A percentile compares a stretch with the other conserved stretches of the same genome.
phyloP scores from a whole-genome alignment of 2,113 vertebrate genomes.

The Noturus placidus region DNA sequence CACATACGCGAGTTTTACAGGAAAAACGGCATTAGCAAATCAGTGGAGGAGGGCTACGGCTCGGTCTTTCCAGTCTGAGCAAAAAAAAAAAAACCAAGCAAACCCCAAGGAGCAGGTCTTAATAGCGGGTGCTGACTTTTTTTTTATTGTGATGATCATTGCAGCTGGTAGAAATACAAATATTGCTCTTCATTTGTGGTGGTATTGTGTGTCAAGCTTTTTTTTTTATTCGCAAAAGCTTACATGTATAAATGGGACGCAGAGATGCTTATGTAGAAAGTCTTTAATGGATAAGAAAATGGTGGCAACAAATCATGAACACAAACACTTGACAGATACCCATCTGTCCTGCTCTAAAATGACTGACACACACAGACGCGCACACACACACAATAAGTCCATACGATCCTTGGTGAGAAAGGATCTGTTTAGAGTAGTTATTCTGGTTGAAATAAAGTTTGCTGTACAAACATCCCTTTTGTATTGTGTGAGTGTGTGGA shows the following conservation, averaged over 20 bases:
- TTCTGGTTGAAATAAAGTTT: conserved; percentile 9
- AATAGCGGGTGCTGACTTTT: neutral
- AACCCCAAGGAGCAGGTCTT: neutral
- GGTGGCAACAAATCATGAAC: conserved; percentile 65
- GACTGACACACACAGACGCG: conserved; percentile 28
- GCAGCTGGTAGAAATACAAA: neutral
- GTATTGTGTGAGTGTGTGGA: neutral
- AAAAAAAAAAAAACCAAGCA: no score
- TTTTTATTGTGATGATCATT: conserved; percentile 4
- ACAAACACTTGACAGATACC: conserved; percentile 44
- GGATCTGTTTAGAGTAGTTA: conserved; percentile 18
- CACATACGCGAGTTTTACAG: conserved; percentile 66
- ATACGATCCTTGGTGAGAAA: conserved; percentile 34
- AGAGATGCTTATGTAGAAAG: conserved; percentile 69
- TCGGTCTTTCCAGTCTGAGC: conserved; percentile 62
- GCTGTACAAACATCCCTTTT: conserved; percentile 25
- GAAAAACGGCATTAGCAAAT: conserved; percentile 70
- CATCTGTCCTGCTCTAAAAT: conserved; percentile 45
- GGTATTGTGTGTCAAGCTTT: neutral
- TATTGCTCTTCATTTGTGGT: neutral
- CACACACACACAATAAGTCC: conserved; percentile 23
- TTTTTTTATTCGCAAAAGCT: neutral
- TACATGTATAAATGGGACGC: conserved; percentile 34
- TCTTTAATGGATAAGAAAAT: conserved; percentile 77
- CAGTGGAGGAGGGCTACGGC: conserved; percentile 67